Evolutionary conservation across 2,113 vertebrate species (phyloP).

Genomic region (Spheniscus mendiculus): DNA sequence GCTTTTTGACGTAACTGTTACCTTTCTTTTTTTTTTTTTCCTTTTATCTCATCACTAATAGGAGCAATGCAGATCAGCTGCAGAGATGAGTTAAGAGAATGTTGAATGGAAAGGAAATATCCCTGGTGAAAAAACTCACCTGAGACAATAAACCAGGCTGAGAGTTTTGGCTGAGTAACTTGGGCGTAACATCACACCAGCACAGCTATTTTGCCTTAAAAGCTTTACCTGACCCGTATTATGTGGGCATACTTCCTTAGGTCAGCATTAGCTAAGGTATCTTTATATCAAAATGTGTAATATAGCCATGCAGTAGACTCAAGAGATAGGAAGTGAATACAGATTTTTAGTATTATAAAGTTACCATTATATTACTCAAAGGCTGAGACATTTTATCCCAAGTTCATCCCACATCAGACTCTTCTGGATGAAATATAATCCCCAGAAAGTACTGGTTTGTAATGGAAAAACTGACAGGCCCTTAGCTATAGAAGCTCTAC

Average conservation of each 20-base stretch:
- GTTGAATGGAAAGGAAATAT: not conserved
- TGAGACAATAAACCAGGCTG: not conserved
- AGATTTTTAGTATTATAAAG: not conserved
- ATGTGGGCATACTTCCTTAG: not conserved
- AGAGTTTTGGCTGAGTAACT: not conserved
- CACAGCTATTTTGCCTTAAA: not conserved
- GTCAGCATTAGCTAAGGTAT: not conserved
- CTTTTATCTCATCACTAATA: not conserved
- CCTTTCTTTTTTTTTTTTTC: not conserved
- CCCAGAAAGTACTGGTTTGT: conserved; percentile 47
- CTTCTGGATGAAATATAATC: conserved; percentile 22
- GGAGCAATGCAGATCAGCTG: not conserved
- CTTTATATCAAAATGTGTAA: not conserved
- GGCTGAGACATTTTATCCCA: conserved; percentile 17
- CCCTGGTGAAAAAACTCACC: not conserved
- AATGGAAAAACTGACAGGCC: conserved; percentile 15
- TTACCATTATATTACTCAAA: conserved; percentile 29
- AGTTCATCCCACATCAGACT: conserved; percentile 49
- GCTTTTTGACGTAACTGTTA: not conserved
- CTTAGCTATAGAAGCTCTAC: conserved; percentile 22
- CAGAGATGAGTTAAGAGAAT: not conserved
- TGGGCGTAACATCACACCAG: not conserved
- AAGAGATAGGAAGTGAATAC: not conserved
- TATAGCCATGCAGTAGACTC: not conserved
- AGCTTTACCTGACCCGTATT: not conserved